Evolutionary conservation across 2,888 invertebrate species (phyloP).

Genomic region (Pegoplata infirma): DNA sequence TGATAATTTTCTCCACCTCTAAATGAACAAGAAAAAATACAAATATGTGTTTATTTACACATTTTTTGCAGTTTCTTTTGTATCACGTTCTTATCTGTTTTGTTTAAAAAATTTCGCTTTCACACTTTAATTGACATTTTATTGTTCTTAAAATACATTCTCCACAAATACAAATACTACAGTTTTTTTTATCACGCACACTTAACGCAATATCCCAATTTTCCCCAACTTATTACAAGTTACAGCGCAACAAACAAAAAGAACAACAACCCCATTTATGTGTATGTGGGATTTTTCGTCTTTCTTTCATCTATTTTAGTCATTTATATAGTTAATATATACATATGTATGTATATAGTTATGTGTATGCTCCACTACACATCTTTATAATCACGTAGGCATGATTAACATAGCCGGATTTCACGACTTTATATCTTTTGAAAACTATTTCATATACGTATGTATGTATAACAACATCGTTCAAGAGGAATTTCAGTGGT

Average conservation of each 20-base stretch:
- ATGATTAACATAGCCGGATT: constrained; percentile 9
- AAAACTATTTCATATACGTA: not conserved
- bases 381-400: constrained; percentile 11
- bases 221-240: constrained; percentile 5
- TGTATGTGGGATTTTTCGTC: not conserved
- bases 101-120: constrained; percentile 19
- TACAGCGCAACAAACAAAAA: not conserved
- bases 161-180: not conserved
- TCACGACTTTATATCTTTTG: not conserved
- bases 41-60: too few species aligned
- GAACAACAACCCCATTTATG: constrained; percentile 33
- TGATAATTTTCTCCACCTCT: too few species aligned
- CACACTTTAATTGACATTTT: constrained; percentile 22
- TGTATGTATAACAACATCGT: not conserved
- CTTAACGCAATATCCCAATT: too few species aligned
- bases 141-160: constrained; percentile 31
- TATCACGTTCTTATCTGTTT: too few species aligned
- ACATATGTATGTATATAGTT: not conserved
- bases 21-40: too few species aligned
- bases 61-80: too few species aligned
- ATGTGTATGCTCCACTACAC: not conserved
- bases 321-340: not conserved
- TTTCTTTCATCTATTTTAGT: constrained; percentile 13
- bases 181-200: not conserved
- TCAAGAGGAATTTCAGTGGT: not conserved